Evolutionary conservation across 1,140 invertebrate species (phyloP), one percentile per base, ranked within the genome.

Genomic region (Zeugodacus cucurbitae): DNA sequence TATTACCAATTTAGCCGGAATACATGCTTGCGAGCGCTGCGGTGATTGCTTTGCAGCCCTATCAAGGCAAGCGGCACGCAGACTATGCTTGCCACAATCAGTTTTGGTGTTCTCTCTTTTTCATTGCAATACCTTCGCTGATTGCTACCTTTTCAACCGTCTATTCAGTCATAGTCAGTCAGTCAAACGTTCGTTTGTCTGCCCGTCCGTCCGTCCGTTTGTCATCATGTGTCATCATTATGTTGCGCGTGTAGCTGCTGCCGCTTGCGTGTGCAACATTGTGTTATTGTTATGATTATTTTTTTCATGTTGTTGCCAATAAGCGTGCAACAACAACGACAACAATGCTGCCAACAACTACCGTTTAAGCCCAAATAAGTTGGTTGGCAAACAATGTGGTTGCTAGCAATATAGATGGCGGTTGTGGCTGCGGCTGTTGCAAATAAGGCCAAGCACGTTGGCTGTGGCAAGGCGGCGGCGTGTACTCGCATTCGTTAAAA

Each of bases 191-290:
- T 10, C 20, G 20, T 44, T 14, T 37, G 14, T 44, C 7, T 37
- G 14, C 1, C 37, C 37, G 20, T 41, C 26, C 41, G 34, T 48
- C 22, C 37, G 20, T 41, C 3, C 41, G 41, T 48, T 44, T 82
- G 74, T 82, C 74, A 82, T 41, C 67, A 6, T 74, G 34, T 74
- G 67, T 74, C 70, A 74, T 48, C 74, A 48, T 26, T 82, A 48
- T 26, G 74, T 48, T 82, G 74, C 14, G 64, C 74, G 22, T 26
- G 32, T 67, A 17, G 32, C 29, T 34, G 32, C 29, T 11, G 11
- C 11, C 29, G 62, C 62, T 67, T 67, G 62, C 26, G 62, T 67
- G 62, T 67, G 17, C 74, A 82, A 82, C 37, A 29, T 29, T 82
- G 5, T 48, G n/a, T 82, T 82, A 29, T 26, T 54, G 14, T 20